Percentiles rank a stretch among this genome's conserved stretches.
These are phyloP conservation scores for Drosophila setifemur DNA, from an alignment of 1,140 invertebrate species.

Conservation along the genomic window DNA sequence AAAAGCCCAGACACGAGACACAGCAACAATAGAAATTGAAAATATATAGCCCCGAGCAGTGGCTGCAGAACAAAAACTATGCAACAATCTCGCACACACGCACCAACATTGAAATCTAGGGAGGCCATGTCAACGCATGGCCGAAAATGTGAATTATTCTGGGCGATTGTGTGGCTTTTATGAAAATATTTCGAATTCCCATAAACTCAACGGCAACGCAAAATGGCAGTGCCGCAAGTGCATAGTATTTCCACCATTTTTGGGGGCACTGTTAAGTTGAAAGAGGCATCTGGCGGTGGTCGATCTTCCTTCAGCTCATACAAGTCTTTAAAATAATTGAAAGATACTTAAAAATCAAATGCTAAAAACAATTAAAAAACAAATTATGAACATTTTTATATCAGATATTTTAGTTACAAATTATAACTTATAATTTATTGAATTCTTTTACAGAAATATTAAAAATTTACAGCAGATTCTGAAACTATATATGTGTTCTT, in stretches of 20 bases:
- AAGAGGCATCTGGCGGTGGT: no score
- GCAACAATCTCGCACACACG: constrained; percentile 19
- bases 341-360: no score
- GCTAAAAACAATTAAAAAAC: no score
- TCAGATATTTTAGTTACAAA: no score
- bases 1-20: constrained; percentile 11
- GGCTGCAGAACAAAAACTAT: constrained; percentile 37
- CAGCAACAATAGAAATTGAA: constrained; percentile 62
- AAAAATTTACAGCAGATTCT: no score
- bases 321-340: no score
- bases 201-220: constrained; percentile 26
- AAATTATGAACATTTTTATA: no score
- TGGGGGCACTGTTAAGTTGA: background rate
- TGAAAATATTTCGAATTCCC: constrained; percentile 56
- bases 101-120: constrained; percentile 2
- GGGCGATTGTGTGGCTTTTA: constrained; percentile 52
- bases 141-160: constrained; percentile 66
- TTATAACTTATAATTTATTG: no score
- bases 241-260: constrained; percentile 3
- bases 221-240: constrained; percentile 4
- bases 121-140: constrained; percentile 22
- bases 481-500: no score
- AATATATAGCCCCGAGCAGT: constrained; percentile 47
- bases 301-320: no score
- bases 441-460: no score